Base-by-base conservation (phyloP, 2,888 invertebrate genomes). In the Euplagia quadripunctaria region DNA sequence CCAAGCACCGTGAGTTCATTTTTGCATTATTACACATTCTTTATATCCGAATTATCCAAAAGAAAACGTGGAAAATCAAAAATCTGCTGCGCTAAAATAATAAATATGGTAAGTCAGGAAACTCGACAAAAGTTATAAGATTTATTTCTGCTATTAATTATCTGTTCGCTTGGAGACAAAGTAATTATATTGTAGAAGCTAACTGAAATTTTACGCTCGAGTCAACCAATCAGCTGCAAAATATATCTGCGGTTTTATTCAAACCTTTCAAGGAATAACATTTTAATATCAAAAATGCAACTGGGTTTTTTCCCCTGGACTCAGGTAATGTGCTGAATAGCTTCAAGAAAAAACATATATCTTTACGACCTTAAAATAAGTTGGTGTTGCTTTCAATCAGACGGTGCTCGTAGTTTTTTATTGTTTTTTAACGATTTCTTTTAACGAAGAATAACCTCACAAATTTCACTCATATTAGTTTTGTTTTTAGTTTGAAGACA, bases 111-210 rank as follows among this genome's bases (percentile, higher is more conserved):
- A 84, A 88, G 89, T 87, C 88, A 91, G 89, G 86, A 82, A 88
- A 90, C 87, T 87, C 88, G 85, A 89, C 89, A 88, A 90, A 92
- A 91, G 86, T 92, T 92, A 75, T 88, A 86, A 90, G 91, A 92
- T 92, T 92, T 92, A 92, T 92, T 88, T 85, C 75, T 79, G 85
- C 88, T 88, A 92, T 92, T 92, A 92, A 92, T 92, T 91, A 92
- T 91, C 90, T 90, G 87, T 87, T 86, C 84, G 88, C 86, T 85
- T 89, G 89, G 90, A 92, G 90, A 91, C 88, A 86, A 83, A 86
- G 88, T 91, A 92, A 92, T 92, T 91, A 92, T 91, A 90, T 90
- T 88, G 88, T 87, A 87, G 86, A 88, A 83, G 87, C 88, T 85
- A 87, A 91, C 87, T 91, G 91, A 91, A 92, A 92, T 91, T 86